phyloP scores from a whole-genome alignment of 2,797 vertebrate species.

The Aulostomus chinensis region DNA sequence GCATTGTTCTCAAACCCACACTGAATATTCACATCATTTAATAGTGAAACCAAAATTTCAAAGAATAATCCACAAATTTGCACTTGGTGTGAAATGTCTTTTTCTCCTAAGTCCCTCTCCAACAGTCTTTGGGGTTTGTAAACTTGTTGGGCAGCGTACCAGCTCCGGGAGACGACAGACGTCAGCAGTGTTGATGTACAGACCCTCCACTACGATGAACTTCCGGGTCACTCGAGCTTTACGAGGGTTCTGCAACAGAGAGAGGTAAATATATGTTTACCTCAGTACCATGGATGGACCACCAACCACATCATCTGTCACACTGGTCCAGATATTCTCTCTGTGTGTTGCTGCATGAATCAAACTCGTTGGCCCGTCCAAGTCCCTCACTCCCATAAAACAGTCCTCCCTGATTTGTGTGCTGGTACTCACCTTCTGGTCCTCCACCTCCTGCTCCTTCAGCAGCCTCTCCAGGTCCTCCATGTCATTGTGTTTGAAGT shows the following conservation, averaged over 20 bases:
- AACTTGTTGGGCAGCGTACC: too few species aligned
- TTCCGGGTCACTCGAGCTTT: conserved; percentile 94
- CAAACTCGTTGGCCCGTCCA: too few species aligned
- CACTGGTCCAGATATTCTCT: too few species aligned
- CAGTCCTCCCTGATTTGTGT: neutral
- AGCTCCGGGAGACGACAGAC: conserved; percentile 93
- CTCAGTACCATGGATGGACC: too few species aligned
- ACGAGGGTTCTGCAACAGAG: conserved; percentile 90
- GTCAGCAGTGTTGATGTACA: conserved; percentile 94
- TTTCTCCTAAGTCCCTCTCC: too few species aligned
- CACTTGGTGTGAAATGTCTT: too few species aligned
- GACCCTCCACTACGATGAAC: conserved; percentile 93
- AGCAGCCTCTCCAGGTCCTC: conserved; percentile 90
- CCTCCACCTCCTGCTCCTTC: conserved; percentile 93
- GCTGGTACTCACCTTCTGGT: conserved; percentile 86
- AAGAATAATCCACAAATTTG: neutral
- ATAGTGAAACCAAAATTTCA: neutral
- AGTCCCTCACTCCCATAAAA: too few species aligned
- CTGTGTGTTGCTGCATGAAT: too few species aligned
- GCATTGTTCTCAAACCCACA: too few species aligned
- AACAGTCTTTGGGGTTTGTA: too few species aligned
- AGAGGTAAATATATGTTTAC: too few species aligned
- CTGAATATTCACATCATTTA: neutral
- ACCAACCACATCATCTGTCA: too few species aligned
- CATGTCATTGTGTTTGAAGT: conserved; percentile 97